phyloP scores from a whole-genome alignment of 2,113 vertebrate genomes.

The Limanda limanda region DNA sequence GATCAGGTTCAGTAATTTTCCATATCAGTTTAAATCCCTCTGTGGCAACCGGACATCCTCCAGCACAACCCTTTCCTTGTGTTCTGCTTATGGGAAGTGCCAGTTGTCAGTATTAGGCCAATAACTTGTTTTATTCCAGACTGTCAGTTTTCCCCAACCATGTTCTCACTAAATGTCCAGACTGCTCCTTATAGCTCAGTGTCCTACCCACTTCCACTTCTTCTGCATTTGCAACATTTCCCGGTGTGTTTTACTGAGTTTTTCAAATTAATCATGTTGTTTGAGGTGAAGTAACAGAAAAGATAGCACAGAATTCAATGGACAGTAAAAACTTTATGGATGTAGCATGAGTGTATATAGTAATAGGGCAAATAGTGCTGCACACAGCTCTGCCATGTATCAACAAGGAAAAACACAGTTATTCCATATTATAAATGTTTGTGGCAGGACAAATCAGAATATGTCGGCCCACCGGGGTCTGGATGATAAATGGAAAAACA shows the following conservation, averaged over 20 bases:
- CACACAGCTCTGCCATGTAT: no score
- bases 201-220: neutral
- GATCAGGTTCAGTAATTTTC: conserved; percentile 48
- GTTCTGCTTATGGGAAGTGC: conserved; percentile 43
- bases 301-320: no score
- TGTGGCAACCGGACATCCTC: conserved; percentile 74
- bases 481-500: no score
- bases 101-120: conserved; percentile 19
- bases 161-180: conserved; percentile 6
- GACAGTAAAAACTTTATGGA: no score
- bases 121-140: conserved; percentile 25
- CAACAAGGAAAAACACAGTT: no score
- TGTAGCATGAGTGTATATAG: no score
- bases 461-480: neutral
- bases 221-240: neutral
- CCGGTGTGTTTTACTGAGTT: neutral
- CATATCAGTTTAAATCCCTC: conserved; percentile 36
- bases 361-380: no score
- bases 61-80: conserved; percentile 59
- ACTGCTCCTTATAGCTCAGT: neutral
- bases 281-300: no score
- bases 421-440: no score
- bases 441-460: neutral
- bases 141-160: neutral
- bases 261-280: no score